These are phyloP conservation scores for Nemotelus pantherinus DNA, from an alignment of 2,888 invertebrate genomes.

Conservation along the genomic window DNA sequence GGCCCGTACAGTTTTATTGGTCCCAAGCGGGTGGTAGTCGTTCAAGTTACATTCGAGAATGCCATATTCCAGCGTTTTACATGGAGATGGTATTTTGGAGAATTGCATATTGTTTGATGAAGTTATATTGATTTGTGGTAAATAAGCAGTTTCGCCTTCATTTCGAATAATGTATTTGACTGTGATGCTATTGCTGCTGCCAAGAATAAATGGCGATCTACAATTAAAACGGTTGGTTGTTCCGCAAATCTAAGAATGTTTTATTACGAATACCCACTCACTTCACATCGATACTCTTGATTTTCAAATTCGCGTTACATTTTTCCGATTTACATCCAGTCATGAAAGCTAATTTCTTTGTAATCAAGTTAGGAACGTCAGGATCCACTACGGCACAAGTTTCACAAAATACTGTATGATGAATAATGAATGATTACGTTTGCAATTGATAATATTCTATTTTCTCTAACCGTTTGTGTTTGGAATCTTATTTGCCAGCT, in stretches of 20 bases:
- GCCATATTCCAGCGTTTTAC: constrained; percentile 54
- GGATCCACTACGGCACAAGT: constrained; percentile 64
- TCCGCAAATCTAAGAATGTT: neutral
- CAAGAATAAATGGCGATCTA: constrained; percentile 60
- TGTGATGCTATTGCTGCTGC: constrained; percentile 59
- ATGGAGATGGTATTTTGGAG: constrained; percentile 61
- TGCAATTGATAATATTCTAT: neutral
- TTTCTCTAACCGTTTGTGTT: constrained; percentile 57
- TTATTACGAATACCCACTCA: constrained; percentile 47
- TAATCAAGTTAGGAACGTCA: constrained; percentile 57
- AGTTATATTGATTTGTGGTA: constrained; percentile 65
- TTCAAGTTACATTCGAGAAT: constrained; percentile 60
- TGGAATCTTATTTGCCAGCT: constrained; percentile 60
- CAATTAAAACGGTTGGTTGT: neutral
- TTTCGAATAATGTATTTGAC: constrained; percentile 63
- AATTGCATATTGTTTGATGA: constrained; percentile 63
- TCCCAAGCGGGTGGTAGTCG: constrained; percentile 59
- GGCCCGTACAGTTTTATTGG: constrained; percentile 53
- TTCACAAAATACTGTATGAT: constrained; percentile 58
- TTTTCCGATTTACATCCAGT: constrained; percentile 62
- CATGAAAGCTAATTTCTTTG: constrained; percentile 63
- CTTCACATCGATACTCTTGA: constrained; percentile 58
- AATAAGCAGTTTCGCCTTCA: constrained; percentile 66
- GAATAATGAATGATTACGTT: neutral
- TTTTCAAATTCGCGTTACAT: constrained; percentile 62